A percentile compares a stretch with the other conserved stretches of the same genome.
Conservation (phyloP, 2,888 invertebrate species). For the Dryobota labecula region DNA sequence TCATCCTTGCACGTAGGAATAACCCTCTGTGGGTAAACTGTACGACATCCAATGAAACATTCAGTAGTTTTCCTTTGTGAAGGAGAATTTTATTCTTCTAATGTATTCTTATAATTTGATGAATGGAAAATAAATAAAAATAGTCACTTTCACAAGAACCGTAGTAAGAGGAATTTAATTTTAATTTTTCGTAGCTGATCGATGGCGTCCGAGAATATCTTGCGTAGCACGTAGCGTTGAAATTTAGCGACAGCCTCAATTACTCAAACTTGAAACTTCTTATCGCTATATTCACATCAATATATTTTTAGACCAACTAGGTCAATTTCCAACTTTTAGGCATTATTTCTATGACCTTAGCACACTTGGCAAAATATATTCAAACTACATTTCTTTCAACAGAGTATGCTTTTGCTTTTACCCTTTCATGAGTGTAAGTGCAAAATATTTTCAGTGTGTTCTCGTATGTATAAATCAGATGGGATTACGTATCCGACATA, state of each 20-base stretch:
- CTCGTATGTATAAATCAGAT: conserved; percentile 58
- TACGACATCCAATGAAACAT: conserved; percentile 50
- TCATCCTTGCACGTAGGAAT: conserved; percentile 51
- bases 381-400: conserved; percentile 24
- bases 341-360: conserved; percentile 25
- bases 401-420: conserved; percentile 11
- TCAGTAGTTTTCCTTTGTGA: conserved; percentile 40
- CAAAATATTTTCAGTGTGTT: conserved; percentile 39
- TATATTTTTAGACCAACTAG: conserved; percentile 40
- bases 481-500: conserved; percentile 55
- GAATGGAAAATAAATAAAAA: background rate
- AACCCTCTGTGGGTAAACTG: conserved; percentile 36
- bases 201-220: conserved; percentile 26
- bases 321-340: conserved; percentile 26
- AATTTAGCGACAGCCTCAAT: conserved; percentile 20
- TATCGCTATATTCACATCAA: conserved; percentile 8
- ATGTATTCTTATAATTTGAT: conserved; percentile 18
- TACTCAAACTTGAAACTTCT: conserved; percentile 16
- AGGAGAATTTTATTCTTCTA: conserved; percentile 21
- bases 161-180: conserved; percentile 7
- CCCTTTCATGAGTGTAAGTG: conserved; percentile 35
- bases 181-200: conserved; percentile 34
- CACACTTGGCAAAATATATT: conserved; percentile 7
- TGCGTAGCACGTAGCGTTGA: conserved; percentile 44
- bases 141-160: background rate